phyloP scores from a whole-genome alignment of 92 coral and sea anemone genomes.

The Diadumene lineata region DNA sequence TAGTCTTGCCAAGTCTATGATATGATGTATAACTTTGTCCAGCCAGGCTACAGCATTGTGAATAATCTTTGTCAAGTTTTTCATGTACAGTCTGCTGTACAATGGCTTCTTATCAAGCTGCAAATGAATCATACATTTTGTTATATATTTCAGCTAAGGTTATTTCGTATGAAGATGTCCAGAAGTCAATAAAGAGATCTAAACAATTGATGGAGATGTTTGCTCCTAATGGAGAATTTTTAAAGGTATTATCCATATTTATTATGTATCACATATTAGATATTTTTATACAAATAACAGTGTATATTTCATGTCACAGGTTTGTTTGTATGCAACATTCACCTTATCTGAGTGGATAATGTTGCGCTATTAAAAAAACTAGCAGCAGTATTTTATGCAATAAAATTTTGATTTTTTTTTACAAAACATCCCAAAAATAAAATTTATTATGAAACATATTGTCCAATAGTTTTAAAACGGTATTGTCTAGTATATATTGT shows the following conservation, averaged over 20 bases:
- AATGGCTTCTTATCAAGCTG: not conserved
- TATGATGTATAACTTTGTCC: no score
- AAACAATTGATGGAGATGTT: slow-evolving; percentile 41
- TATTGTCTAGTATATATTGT: slow-evolving; percentile 17
- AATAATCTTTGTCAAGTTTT: not conserved
- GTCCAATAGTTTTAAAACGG: no score
- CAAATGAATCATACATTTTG: not conserved
- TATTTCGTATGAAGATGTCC: not conserved
- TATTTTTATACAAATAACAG: no score
- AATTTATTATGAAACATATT: no score
- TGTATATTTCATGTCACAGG: no score
- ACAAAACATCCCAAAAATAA: no score
- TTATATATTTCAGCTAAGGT: slow-evolving; percentile 14
- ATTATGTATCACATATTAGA: not conserved
- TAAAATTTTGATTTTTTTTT: no score
- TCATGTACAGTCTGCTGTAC: not conserved
- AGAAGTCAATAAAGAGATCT: slow-evolving; percentile 10
- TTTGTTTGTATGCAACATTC: no score
- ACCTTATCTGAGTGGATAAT: no score
- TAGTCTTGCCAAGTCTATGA: no score
- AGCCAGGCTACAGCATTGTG: not conserved
- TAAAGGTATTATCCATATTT: slow-evolving; percentile 42
- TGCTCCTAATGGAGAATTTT: slow-evolving; percentile 54
- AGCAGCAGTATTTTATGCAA: no score
- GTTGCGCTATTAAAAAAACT: no score